phyloP scores from a whole-genome alignment of 2,113 vertebrate genomes.

The Pristiophorus japonicus region DNA sequence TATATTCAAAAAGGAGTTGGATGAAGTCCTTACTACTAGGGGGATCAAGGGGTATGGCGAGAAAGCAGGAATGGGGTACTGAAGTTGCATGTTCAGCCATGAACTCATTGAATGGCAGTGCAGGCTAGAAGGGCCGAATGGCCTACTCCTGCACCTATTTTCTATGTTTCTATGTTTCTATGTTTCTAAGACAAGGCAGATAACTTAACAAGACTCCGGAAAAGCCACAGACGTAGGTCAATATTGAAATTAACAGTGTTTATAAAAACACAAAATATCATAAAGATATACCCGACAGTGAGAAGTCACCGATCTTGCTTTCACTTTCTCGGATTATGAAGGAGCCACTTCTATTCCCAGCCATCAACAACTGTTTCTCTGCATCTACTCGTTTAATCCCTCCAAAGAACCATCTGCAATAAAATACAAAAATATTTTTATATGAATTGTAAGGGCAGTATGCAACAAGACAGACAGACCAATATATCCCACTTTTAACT shows the following conservation, averaged over 20 bases:
- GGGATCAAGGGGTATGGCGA: no score
- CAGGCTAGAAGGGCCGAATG: no score
- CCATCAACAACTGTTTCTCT: conserved; percentile 68
- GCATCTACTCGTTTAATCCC: conserved; percentile 76
- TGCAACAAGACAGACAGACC: neutral
- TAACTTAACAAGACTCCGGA: neutral
- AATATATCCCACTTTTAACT: neutral
- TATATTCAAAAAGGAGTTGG: no score
- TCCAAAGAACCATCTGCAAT: conserved; percentile 85
- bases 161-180: no score
- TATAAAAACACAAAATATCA: neutral
- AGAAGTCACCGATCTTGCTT: conserved; percentile 70
- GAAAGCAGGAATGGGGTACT: no score
- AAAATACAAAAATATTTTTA: conserved; percentile 44
- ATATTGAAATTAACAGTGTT: neutral
- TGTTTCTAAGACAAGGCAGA: neutral
- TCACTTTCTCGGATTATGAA: conserved; percentile 86
- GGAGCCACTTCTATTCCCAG: conserved; percentile 64
- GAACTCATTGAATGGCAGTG: no score
- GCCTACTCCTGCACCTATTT: no score
- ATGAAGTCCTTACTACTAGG: no score
- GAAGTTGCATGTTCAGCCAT: no score
- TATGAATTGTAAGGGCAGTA: conserved; percentile 38
- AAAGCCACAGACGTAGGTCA: neutral
- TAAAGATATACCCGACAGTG: conserved; percentile 75